Conservation (phyloP, 1,140 invertebrate genomes). For the Aphis craccivora region DNA sequence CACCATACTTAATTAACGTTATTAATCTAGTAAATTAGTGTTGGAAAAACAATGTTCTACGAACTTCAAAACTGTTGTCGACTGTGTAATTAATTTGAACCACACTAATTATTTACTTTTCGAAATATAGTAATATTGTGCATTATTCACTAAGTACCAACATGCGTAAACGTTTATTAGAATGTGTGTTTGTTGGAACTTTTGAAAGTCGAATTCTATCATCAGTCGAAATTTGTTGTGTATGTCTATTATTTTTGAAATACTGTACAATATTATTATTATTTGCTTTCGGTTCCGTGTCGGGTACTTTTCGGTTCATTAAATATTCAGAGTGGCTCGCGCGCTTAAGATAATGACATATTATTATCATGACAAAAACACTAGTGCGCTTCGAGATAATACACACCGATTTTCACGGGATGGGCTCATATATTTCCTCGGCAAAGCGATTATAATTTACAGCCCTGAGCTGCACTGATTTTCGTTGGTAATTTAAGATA, state of each 20-base stretch:
- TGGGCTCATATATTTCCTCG: background rate
- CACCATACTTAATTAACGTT: background rate
- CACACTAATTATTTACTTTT: slow-evolving; percentile 6
- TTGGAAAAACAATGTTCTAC: background rate
- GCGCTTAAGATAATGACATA: slow-evolving; percentile 24
- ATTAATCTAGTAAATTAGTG: background rate
- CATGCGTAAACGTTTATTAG: background rate
- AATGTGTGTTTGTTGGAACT: background rate
- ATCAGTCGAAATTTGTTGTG: background rate
- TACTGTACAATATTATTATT: background rate
- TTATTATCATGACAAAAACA: background rate
- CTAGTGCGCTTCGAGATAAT: background rate
- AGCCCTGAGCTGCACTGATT: background rate
- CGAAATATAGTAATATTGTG: background rate
- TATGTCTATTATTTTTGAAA: background rate
- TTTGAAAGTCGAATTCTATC: background rate
- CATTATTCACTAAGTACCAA: background rate
- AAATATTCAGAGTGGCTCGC: slow-evolving; percentile 12
- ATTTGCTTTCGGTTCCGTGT: background rate
- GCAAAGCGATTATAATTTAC: background rate
- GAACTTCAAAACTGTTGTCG: background rate
- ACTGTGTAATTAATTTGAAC: background rate
- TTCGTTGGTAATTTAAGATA: slow-evolving; percentile 7
- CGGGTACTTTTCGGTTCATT: slow-evolving; percentile 14
- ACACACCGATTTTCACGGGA: background rate